Evolutionary conservation across 2,797 vertebrate genomes (phyloP), one percentile per base, ranked within the genome.

Genomic region (Ceryle rudis): DNA sequence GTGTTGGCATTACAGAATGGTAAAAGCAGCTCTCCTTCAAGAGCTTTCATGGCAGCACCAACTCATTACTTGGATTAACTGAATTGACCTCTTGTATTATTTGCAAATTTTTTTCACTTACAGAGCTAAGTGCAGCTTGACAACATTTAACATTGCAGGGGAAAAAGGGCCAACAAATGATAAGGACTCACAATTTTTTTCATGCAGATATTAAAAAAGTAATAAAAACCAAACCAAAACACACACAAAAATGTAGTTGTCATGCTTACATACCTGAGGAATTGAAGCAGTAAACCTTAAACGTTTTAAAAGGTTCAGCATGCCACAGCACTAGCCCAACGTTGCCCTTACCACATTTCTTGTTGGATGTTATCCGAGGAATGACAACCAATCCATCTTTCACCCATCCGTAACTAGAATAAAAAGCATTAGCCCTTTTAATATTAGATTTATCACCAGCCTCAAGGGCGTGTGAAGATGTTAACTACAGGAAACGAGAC

Each of bases 401-500:
- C 85, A 98, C 97, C 98, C 98, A 98, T 81, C 98, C 98, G 46
- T 61, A 98, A 78, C 98, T 98, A 84, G 66, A 97, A 97, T 13
- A 71, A 87, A 97, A 94, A 94, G 10, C 47, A 94, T 75, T 23
- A 61, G 17, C 49, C n/a, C 12, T 70, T 71, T 96, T 72, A 91
- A 51, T 86, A 29, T 51, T 16, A 71, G 54, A 19, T 81, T 49
- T 61, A 37, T 61, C 42, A 54, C 5, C 35, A 82, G 47, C 41
- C 33, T 91, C 54, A n/a, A 22, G 22, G 26, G 10, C 35, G 8
- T 62, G 31, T 86, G 67, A 67, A 74, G 46, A 15, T 5, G 5
- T 7, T 74, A 22, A 35, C 39, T 64, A 35, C 70, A 85, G 64
- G 29, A 6, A 37, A 31, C 9, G 16, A 72, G 28, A 22, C 54